Evolutionary conservation across 2,113 vertebrate genomes (phyloP).

Genomic region (Zosterops lateralis): DNA sequence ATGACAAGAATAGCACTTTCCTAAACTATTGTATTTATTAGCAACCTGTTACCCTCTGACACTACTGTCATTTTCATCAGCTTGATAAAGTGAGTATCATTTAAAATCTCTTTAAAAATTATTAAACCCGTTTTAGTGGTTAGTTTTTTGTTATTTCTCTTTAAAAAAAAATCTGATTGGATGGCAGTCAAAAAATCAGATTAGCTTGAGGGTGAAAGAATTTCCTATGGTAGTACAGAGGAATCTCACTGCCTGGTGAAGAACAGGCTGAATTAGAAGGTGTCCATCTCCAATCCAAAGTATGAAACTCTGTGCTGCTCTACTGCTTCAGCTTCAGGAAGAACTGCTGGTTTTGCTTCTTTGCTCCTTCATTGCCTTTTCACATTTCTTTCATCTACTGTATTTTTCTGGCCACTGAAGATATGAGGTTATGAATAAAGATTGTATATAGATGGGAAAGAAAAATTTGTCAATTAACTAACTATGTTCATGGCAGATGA

Average conservation of each 20-base stretch:
- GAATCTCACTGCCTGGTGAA: neutral
- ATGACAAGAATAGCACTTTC: slow-evolving; percentile 69
- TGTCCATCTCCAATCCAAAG: neutral
- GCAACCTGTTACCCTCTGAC: slow-evolving; percentile 77
- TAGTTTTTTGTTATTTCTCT: neutral
- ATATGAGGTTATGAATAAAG: neutral
- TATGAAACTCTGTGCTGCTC: neutral
- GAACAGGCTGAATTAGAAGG: neutral
- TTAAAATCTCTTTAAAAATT: slow-evolving; percentile 74
- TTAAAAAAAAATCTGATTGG: neutral
- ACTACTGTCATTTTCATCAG: slow-evolving; percentile 71
- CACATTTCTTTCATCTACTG: neutral
- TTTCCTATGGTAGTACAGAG: neutral
- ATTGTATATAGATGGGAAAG: neutral
- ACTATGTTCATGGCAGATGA: neutral
- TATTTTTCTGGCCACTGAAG: neutral
- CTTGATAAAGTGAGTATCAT: slow-evolving; percentile 64
- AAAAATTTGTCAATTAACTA: neutral
- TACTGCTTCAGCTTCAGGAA: neutral
- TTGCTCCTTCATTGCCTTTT: neutral
- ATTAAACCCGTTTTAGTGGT: slow-evolving; percentile 60
- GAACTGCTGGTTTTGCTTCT: neutral
- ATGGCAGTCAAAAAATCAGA: neutral
- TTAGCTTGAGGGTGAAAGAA: neutral
- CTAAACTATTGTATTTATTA: slow-evolving; percentile 82